Conservation (phyloP, 1,140 invertebrate species). For the Listronotus oregonensis region DNA sequence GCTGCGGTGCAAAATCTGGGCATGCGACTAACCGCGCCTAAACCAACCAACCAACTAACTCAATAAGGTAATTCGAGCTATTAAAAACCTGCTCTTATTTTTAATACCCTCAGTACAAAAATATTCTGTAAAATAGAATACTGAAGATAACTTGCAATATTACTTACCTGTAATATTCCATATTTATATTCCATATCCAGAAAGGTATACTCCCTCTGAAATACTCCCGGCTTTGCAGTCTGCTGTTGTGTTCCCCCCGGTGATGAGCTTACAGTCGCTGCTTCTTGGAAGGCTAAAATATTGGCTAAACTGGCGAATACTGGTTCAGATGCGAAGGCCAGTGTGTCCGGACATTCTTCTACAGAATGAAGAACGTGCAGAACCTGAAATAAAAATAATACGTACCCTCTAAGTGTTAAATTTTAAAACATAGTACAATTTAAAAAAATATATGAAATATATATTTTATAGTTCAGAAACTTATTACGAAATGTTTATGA, state of each 20-base stretch:
- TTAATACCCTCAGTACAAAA: too few species aligned
- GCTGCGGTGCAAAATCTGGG: too few species aligned
- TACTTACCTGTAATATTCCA: slow-evolving; percentile 87
- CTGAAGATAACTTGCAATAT: too few species aligned
- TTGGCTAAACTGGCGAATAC: slow-evolving; percentile 87
- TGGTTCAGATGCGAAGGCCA: slow-evolving; percentile 91
- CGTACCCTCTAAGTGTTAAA: neutral
- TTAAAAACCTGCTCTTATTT: too few species aligned
- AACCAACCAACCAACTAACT: too few species aligned
- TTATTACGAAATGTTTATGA: too few species aligned
- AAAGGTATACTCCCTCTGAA: slow-evolving; percentile 81
- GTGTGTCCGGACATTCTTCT: slow-evolving; percentile 81
- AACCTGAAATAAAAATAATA: slow-evolving; percentile 53
- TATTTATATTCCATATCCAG: slow-evolving; percentile 92
- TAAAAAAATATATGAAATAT: too few species aligned
- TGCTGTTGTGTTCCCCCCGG: slow-evolving; percentile 55
- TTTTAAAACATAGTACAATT: too few species aligned
- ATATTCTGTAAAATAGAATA: too few species aligned
- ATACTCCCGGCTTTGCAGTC: slow-evolving; percentile 59
- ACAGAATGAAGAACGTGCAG: slow-evolving; percentile 74
- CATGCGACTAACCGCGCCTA: too few species aligned
- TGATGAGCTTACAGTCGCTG: slow-evolving; percentile 53
- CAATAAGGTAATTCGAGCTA: too few species aligned
- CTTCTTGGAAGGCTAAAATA: slow-evolving; percentile 72
- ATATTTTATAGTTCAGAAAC: too few species aligned